A percentile compares a stretch with the other conserved stretches of the same genome.
These are phyloP conservation scores for Molossus molossus DNA, from an alignment of 2,797 vertebrate genomes.

Conservation along the genomic window DNA sequence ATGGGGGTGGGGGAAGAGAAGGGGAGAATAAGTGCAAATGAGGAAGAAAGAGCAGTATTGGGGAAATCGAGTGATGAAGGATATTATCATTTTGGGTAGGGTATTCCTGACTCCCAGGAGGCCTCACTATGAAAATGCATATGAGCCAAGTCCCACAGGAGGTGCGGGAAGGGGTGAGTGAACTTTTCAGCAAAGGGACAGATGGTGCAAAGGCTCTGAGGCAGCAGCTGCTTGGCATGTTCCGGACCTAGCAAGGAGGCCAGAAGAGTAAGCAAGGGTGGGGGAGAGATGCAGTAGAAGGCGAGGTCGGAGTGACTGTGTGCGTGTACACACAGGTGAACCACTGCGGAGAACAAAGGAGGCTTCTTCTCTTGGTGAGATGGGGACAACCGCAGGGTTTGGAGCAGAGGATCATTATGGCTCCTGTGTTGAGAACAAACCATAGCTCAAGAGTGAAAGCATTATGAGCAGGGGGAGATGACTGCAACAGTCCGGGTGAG, in stretches of 20 bases:
- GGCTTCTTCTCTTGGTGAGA: background rate
- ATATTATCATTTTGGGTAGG: background rate
- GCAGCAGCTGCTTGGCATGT: background rate
- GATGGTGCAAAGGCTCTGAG: background rate
- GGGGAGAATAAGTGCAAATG: background rate
- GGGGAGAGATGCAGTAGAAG: background rate
- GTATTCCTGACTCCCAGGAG: background rate
- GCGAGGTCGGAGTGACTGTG: background rate
- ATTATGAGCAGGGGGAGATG: background rate
- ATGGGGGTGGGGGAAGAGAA: no score
- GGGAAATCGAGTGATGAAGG: background rate
- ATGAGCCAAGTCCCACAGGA: background rate
- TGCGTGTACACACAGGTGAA: background rate
- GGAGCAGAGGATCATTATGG: background rate
- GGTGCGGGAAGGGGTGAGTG: background rate
- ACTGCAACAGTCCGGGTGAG: background rate
- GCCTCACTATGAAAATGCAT: background rate
- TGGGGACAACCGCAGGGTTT: background rate
- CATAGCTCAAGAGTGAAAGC: background rate
- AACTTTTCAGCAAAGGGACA: background rate
- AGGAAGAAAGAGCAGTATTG: background rate
- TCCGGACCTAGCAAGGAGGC: background rate
- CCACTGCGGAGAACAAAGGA: background rate
- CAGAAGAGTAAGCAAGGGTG: background rate
- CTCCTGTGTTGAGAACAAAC: background rate